A percentile compares a stretch with the other conserved stretches of the same genome.
phyloP scores from a whole-genome alignment of 2,888 invertebrate genomes.

The Philopedon plagiatum region DNA sequence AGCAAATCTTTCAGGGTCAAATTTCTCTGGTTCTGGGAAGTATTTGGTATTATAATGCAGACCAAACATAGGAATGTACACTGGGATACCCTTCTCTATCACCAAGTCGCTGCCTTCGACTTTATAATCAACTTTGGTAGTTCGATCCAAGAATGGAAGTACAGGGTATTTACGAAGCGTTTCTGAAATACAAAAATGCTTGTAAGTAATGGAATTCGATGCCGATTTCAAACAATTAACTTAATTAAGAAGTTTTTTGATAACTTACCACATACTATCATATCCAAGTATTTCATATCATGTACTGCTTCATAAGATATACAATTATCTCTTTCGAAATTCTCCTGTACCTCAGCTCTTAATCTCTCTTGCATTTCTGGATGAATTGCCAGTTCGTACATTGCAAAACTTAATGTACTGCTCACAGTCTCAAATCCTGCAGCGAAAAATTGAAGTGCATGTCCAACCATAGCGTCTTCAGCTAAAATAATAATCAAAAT shows the following conservation, averaged over 20 bases:
- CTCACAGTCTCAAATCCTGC: constrained; percentile 77
- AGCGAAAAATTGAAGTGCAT: constrained; percentile 69
- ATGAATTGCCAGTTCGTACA: constrained; percentile 72
- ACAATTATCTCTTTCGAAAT: constrained; percentile 65
- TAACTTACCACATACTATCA: constrained; percentile 52
- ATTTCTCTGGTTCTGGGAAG: constrained; percentile 58
- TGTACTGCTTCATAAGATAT: constrained; percentile 71
- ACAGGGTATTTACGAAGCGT: constrained; percentile 67
- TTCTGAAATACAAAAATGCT: constrained; percentile 63
- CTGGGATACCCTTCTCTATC: constrained; percentile 63
- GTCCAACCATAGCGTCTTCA: constrained; percentile 45
- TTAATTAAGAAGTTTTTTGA: too few species aligned
- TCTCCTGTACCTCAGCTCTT: constrained; percentile 69
- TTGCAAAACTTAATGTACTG: constrained; percentile 72
- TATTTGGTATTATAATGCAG: constrained; percentile 58
- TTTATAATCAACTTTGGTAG: constrained; percentile 59
- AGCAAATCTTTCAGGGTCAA: constrained; percentile 58
- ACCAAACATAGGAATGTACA: constrained; percentile 59
- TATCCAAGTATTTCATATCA: constrained; percentile 71
- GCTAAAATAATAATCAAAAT: neutral
- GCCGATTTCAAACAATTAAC: too few species aligned
- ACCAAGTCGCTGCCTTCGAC: constrained; percentile 57
- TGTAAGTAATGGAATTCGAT: too few species aligned
- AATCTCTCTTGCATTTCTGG: constrained; percentile 71
- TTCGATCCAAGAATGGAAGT: constrained; percentile 60